These are phyloP conservation scores for Syngnathus rostellatus DNA, from an alignment of 2,797 vertebrate species.

Conservation along the genomic window DNA sequence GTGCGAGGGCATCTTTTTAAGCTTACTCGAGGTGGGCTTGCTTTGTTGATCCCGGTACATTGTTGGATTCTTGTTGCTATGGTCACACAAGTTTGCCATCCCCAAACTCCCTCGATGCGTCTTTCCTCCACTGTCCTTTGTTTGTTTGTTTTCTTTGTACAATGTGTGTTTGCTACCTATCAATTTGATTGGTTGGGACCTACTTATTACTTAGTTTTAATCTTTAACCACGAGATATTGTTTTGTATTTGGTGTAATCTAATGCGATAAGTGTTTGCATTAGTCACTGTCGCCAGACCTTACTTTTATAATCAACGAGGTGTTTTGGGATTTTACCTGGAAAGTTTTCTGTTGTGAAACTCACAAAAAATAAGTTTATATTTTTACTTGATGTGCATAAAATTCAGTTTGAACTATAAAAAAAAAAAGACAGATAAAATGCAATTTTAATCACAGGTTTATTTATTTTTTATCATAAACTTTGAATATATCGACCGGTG, in stretches of 20 bases:
- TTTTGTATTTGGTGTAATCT: too few relatives aligned
- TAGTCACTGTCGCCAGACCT: too few relatives aligned
- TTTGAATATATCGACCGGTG: too few relatives aligned
- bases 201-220: too few relatives aligned
- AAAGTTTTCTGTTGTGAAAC: too few relatives aligned
- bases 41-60: neutral
- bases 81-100: constrained; percentile 2
- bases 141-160: too few relatives aligned
- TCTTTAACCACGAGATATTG: too few relatives aligned
- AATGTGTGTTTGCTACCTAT: neutral
- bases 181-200: too few relatives aligned
- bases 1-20: constrained; percentile 5
- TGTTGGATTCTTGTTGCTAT: constrained; percentile 16
- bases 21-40: neutral
- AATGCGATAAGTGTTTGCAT: too few relatives aligned
- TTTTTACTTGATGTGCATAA: neutral
- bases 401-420: neutral
- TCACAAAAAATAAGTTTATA: too few relatives aligned
- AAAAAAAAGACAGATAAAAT: neutral
- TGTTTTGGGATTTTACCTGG: too few relatives aligned
- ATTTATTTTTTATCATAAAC: neutral
- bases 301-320: too few relatives aligned
- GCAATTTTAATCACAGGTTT: neutral
- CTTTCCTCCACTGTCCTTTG: neutral
- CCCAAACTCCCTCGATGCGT: neutral